Base-by-base conservation (phyloP, 2,888 invertebrate species). In the Leptopilina drosophilae region DNA sequence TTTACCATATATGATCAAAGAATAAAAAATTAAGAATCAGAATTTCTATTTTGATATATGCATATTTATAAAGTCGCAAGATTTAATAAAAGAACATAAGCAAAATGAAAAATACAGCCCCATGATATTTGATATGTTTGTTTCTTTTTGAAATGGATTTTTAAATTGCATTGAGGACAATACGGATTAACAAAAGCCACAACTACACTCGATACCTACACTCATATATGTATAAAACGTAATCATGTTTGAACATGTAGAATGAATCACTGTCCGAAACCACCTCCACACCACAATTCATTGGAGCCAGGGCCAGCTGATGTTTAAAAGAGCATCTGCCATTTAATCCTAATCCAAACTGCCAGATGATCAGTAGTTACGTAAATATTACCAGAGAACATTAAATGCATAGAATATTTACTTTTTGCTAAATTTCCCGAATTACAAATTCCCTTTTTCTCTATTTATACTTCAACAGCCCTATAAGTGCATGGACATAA, bases 251-350 rank as follows among this genome's bases (percentile, higher is more conserved):
- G 69, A 73, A 73, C 26, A 73, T 56, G 53, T 2, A 56, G 69
- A 73, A 82, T 86, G 87, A 90, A 88, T 90, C 89, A 88, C 87
- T 87, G 88, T 82, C 84, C 77, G 82, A 81, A 84, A 84, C 80
- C 85, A 62, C 62, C 62, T 62, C 62, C 20, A 62, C 7, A 62
- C 62, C 62, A 62, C 62, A 62, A 59, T 59, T 59, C 59, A 59
- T 59, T 59, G 83, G 85, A 79, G 78, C 87, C 87, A 88, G 90
- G 90, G 87, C 87, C 89, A 90, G 90, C 90, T 90, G 90, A 90
- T 87, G 85, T 84, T 86, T 84, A 78, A 73, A 83, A 84, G 85
- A 89, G 88, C 90, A 91, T 90, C 90, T 91, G 91, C 89, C 85
- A 82, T 56, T 81, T 84, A 84, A 83, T 83, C 85, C 80, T 82